These are phyloP conservation scores for Umimayanthus chanpuru DNA, from an alignment of 92 coral and sea anemone species.

Conservation along the genomic window DNA sequence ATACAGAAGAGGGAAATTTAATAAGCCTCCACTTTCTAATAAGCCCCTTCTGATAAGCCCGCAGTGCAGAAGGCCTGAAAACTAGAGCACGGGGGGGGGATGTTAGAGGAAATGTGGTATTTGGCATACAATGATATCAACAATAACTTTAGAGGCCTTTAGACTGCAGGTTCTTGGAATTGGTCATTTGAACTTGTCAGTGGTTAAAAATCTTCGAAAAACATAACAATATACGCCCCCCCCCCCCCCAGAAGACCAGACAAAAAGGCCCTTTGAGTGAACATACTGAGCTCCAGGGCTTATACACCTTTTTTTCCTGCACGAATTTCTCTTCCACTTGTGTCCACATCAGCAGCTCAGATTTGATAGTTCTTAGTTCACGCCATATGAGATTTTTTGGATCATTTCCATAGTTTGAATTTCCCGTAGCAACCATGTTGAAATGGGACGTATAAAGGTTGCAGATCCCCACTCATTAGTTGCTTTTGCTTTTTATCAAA, in stretches of 20 bases:
- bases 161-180: conserved; percentile 31
- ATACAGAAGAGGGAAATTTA: conserved; percentile 24
- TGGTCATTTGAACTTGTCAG: conserved; percentile 30
- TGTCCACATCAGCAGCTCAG: too few species aligned
- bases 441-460: too few species aligned
- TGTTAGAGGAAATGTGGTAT: background rate
- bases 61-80: conserved; percentile 22
- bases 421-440: too few species aligned
- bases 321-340: too few species aligned
- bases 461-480: too few species aligned
- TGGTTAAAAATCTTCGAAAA: conserved; percentile 17
- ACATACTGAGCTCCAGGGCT: conserved; percentile 30
- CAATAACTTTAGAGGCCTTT: conserved; percentile 21
- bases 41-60: conserved; percentile 17
- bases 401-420: too few species aligned
- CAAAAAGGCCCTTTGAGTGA: conserved; percentile 28
- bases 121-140: conserved; percentile 27
- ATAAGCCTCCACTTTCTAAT: conserved; percentile 10
- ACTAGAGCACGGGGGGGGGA: conserved; percentile 3
- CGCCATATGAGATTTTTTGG: too few species aligned
- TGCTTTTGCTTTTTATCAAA: too few species aligned
- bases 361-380: too few species aligned
- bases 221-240: background rate
- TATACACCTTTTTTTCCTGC: too few species aligned
- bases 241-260: conserved; percentile 27